These are phyloP conservation scores for Pemphigus obesinymphae DNA, from an alignment of 1,140 invertebrate genomes.

Conservation along the genomic window DNA sequence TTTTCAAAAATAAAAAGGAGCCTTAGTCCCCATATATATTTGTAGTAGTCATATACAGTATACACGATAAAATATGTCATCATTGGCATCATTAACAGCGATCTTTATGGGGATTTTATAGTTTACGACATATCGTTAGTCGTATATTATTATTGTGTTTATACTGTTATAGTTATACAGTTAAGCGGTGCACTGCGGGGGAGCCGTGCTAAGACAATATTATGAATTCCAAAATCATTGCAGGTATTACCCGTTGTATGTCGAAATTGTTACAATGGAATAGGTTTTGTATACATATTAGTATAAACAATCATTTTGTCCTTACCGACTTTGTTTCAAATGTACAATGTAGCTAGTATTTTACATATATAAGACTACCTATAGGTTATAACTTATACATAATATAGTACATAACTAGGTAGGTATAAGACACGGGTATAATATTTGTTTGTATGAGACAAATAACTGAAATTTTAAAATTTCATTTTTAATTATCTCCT, in stretches of 20 bases:
- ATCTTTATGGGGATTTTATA: conserved; percentile 28
- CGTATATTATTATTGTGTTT: not conserved
- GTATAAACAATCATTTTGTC: not conserved
- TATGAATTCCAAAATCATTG: not conserved
- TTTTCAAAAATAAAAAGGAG: conserved; percentile 12
- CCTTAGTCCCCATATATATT: not conserved
- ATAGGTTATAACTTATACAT: no score
- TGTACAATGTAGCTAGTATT: no score
- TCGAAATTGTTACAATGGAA: not conserved
- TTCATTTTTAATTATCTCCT: no score
- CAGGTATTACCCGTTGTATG: not conserved
- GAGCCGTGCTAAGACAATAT: conserved; percentile 15
- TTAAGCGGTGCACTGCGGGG: not conserved
- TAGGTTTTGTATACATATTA: not conserved
- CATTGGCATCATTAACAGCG: conserved; percentile 31
- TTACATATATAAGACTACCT: no score
- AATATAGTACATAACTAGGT: no score
- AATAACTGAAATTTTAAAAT: no score
- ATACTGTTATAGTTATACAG: not conserved
- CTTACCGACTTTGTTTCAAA: no score
- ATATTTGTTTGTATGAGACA: no score
- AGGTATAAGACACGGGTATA: no score
- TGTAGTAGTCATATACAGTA: not conserved
- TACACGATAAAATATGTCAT: not conserved
- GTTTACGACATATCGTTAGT: conserved; percentile 18